Evolutionary conservation across 2,113 vertebrate genomes (phyloP).

Genomic region (Eira barbara): DNA sequence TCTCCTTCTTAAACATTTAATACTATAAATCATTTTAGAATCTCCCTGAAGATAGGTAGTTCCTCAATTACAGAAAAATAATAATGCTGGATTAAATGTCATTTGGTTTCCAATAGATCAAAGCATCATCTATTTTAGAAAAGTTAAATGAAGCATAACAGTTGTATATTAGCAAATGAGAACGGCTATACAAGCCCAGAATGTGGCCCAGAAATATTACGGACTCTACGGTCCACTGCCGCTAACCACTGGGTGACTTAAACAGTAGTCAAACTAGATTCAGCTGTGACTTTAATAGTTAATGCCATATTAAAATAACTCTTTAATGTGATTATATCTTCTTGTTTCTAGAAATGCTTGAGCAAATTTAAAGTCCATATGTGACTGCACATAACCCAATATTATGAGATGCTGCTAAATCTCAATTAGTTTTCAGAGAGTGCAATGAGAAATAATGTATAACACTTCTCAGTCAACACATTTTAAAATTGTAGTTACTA

Average conservation of each 20-base stretch:
- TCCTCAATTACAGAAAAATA: not conserved
- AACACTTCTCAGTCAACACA: not conserved
- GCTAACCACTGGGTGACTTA: not conserved
- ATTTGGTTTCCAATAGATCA: not conserved
- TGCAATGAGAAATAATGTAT: not conserved
- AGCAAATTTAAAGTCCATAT: not conserved
- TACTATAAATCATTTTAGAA: not conserved
- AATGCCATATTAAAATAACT: conserved; percentile 22
- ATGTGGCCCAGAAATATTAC: not conserved
- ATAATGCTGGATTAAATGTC: not conserved
- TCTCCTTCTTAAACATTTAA: not conserved
- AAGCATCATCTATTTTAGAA: conserved; percentile 16
- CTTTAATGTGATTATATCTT: not conserved
- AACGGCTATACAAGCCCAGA: not conserved
- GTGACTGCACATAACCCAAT: not conserved
- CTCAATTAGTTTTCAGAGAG: conserved; percentile 31
- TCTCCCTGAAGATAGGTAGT: not conserved
- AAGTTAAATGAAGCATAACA: not conserved
- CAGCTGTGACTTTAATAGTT: conserved; percentile 28
- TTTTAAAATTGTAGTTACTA: not conserved
- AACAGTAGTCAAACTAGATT: not conserved
- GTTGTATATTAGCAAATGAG: conserved; percentile 18
- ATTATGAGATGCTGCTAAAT: conserved; percentile 12
- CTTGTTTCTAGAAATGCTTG: conserved; percentile 38
- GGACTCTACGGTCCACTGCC: not conserved